Evolutionary conservation across 2,113 vertebrate genomes (phyloP).

Genomic region (Lamprologus speciosus): DNA sequence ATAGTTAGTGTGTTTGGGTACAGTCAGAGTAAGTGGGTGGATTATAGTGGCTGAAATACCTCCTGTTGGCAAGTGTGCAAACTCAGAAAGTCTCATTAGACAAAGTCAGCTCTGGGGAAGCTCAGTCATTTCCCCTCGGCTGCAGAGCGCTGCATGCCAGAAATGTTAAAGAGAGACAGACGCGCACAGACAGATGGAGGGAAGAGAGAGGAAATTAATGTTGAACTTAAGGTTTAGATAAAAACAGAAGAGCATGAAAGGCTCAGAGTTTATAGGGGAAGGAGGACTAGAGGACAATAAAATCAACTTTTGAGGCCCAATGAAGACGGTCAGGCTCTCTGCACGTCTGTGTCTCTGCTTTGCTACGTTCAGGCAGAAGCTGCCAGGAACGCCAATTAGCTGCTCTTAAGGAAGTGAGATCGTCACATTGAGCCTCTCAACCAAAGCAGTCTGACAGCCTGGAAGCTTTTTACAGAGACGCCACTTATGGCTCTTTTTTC

Average conservation of each 20-base stretch:
- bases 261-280: background rate
- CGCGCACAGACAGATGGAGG: constrained; percentile 1
- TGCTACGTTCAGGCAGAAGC: background rate
- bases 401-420: background rate
- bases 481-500: background rate
- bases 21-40: constrained; percentile 13
- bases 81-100: constrained; percentile 36
- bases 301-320: background rate
- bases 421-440: background rate
- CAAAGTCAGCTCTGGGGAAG: constrained; percentile 3
- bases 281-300: background rate
- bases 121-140: constrained; percentile 40
- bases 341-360: background rate
- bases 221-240: constrained; percentile 34
- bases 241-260: constrained; percentile 8
- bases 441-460: background rate
- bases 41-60: constrained; percentile 30
- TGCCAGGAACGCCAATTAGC: background rate
- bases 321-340: background rate
- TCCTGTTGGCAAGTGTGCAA: constrained; percentile 31
- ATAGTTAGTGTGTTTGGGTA: constrained; percentile 19
- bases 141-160: constrained; percentile 9
- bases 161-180: constrained; percentile 16
- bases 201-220: constrained; percentile 50
- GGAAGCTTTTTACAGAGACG: background rate